Base-by-base conservation (phyloP, 2,113 vertebrate genomes). In the Hiodon tergisus region DNA sequence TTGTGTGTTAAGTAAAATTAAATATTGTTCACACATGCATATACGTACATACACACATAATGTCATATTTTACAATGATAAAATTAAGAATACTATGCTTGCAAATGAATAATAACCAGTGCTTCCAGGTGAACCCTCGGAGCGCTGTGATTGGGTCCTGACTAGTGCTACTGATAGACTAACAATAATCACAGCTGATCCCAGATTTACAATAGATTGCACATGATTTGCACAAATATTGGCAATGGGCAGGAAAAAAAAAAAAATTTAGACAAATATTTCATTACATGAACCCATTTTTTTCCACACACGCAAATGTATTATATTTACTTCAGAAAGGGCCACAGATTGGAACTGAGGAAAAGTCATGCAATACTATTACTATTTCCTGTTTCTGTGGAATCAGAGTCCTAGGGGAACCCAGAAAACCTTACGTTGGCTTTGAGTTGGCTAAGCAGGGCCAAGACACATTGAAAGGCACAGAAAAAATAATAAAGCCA, bases 311-410 rank as follows among this genome's bases (percentile, higher is more conserved):
- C 67, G 72, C 69, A 73, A 48, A 67, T 76, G 81, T 78, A 75
- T 83, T 82, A 83, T 85, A 83, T 76, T 84, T 82, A 79, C 81
- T 81, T 83, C 61, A 67, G 69, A 75, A 61, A 78, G 78, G 80
- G 81, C 76, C 72, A 84, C 78, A 80, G 84, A 90, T 88, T 89
- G 87, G 87, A 85, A 86, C 81, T 79, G 83, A 87, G 90, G 88
- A 88, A 90, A 91, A 90, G 83, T 85, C 88, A 86, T 85, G 90
- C 90, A 92, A 90, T 90, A 89, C 86, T 89, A 90, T 92, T 89
- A 91, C 90, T 90, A 91, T 93, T 93, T 92, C 90, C 91, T 93
- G 91, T 94, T 91, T 91, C 90, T 88, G 83, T 87, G 87, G 87
- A 85, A 88, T 85, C 82, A 82, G 83, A 83, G 89, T 87, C 89